Evolutionary conservation across 2,113 vertebrate species (phyloP), one percentile per base, ranked within the genome.

Genomic region (Rhinopomastus cyanomelas): DNA sequence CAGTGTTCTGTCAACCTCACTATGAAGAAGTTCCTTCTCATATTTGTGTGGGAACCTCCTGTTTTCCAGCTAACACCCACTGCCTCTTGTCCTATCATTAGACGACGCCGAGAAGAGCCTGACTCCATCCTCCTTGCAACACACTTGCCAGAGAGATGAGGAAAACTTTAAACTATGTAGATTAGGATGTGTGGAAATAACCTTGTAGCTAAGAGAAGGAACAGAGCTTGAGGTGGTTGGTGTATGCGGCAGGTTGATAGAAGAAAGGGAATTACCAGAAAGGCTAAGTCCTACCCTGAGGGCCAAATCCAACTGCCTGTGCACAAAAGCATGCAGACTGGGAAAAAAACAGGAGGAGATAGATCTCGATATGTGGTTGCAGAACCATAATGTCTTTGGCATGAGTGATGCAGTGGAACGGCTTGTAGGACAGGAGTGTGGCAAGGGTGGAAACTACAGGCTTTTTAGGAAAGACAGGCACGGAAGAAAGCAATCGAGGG

Each of bases 321-420:
- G 61, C 51, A 53, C 32, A 36, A 51, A 85, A 91, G 46, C 59
- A 65, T 44, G 48, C 55, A 73, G 36, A 23, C 76, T 80, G 39
- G 27, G 32, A 88, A 88, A 60, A 19, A 42, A 88, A 37, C n/a
- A 75, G 57, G 56, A 88, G 42, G 34, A 74, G 3, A 37, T 69
- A 37, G 36, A 86, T 32, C 29, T 75, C 8, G 2, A 6, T 2
- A 4, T 2, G 0, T 3, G 2, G 3, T 59, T 75, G 52, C n/a
- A 81, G 73, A 86, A 19, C 19, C 10, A 16, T 16, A 21, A 62
- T 3, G 9, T 62, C 52, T 84, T 46, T 85, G 55, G 23, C 42
- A 46, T 7, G 4, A 59, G 61, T 56, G 65, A 29, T 37, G 34
- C 51, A 65, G 46, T 62, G 27, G 30, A 87, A 49, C 23, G 29